phyloP scores from a whole-genome alignment of 1,140 invertebrate species.

The Drosophila chauvacae region DNA sequence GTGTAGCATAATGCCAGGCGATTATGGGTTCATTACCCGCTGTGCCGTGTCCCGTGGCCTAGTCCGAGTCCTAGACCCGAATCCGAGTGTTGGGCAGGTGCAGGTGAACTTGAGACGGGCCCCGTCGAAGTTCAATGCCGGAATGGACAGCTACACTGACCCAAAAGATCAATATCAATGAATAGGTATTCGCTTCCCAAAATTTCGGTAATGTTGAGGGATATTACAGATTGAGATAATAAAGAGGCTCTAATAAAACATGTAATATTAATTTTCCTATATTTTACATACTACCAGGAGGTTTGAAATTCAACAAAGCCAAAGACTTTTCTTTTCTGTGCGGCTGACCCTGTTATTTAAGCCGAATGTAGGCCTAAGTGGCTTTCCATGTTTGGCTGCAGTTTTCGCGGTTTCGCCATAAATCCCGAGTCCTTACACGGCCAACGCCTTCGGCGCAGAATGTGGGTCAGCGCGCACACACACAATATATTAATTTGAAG shows the following conservation, averaged over 20 bases:
- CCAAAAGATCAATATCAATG: neutral
- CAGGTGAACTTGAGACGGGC: constrained; percentile 37
- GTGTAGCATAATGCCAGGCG: constrained; percentile 68
- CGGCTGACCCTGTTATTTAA: constrained; percentile 7
- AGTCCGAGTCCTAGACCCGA: constrained; percentile 31
- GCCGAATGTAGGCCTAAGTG: constrained; percentile 55
- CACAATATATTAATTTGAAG: constrained; percentile 12
- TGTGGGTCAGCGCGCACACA: constrained; percentile 38
- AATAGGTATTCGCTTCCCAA: too few species aligned
- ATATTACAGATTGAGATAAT: neutral
- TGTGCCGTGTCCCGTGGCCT: constrained; percentile 38
- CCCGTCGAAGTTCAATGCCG: constrained; percentile 30
- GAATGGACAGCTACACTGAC: constrained; percentile 13
- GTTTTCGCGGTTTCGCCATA: constrained; percentile 57
- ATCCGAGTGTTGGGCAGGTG: constrained; percentile 6
- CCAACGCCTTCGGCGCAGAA: constrained; percentile 36
- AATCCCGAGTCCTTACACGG: constrained; percentile 58
- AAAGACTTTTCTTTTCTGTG: neutral
- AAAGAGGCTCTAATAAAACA: neutral
- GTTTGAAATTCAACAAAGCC: neutral
- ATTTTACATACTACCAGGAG: too few species aligned
- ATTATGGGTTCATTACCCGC: constrained; percentile 79
- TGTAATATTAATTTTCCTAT: neutral
- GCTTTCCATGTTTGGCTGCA: constrained; percentile 78
- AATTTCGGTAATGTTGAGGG: too few species aligned